phyloP scores from a whole-genome alignment of 2,113 vertebrate species.

The Hemiscyllium ocellatum region DNA sequence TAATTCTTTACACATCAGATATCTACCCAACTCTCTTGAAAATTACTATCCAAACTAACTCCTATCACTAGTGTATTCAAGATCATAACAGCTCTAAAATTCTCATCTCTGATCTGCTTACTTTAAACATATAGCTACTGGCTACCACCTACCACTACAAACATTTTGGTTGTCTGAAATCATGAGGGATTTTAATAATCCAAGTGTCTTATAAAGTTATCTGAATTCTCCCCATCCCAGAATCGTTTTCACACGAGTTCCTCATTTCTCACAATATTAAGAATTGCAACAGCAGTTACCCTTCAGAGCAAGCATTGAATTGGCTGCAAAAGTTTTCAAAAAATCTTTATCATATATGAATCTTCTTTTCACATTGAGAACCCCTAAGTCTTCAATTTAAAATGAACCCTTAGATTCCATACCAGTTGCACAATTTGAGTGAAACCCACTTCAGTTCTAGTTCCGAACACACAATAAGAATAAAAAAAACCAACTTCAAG shows the following conservation, averaged over 20 bases:
- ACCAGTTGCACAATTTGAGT: background rate
- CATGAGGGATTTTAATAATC: background rate
- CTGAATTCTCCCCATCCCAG: background rate
- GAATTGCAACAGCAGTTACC: background rate
- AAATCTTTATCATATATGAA: background rate
- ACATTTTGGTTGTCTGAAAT: too few species aligned
- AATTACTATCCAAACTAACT: background rate
- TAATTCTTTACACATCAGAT: background rate
- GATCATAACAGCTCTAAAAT: background rate
- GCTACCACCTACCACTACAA: background rate
- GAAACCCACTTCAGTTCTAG: background rate
- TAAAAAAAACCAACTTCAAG: background rate
- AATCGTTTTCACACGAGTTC: background rate
- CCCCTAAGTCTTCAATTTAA: background rate
- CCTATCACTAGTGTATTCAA: background rate
- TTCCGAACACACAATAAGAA: background rate
- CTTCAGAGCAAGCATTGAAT: too few species aligned
- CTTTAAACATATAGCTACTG: background rate
- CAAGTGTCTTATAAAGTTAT: background rate
- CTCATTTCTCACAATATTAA: background rate
- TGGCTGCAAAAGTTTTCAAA: background rate
- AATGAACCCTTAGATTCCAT: background rate
- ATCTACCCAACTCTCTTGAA: background rate
- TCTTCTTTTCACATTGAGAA: background rate
- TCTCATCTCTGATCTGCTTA: background rate